Evolutionary conservation across 2,113 vertebrate species (phyloP).

Genomic region (Melanerpes formicivorus): DNA sequence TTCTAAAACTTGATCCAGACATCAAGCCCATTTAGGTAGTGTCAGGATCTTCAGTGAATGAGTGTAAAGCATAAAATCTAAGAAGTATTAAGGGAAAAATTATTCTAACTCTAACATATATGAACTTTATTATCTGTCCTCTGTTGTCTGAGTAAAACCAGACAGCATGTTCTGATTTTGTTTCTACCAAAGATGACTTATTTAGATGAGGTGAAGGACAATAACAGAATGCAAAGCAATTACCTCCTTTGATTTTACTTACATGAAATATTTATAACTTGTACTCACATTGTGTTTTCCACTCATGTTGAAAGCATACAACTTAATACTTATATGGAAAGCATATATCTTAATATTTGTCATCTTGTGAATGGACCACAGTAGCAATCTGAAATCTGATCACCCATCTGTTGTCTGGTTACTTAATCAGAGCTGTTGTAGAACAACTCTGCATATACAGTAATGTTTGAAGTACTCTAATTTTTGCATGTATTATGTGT

Average conservation of each 20-base stretch:
- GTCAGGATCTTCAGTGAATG: not conserved
- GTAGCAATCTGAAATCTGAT: not conserved
- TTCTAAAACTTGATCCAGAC: not conserved
- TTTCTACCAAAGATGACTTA: not conserved
- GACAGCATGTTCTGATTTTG: not conserved
- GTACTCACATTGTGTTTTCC: conserved; percentile 9
- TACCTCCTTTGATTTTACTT: conserved; percentile 29
- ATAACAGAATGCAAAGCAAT: not conserved
- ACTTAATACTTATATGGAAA: not conserved
- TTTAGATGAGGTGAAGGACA: not conserved
- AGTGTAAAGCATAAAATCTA: not conserved
- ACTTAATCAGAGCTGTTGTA: not conserved
- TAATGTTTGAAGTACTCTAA: not conserved
- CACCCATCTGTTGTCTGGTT: not conserved
- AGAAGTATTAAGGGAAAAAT: not conserved
- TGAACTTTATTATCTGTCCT: not conserved
- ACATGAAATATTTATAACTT: conserved; percentile 45
- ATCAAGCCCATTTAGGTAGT: not conserved
- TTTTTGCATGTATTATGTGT: not conserved
- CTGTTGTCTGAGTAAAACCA: not conserved
- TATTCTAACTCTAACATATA: not conserved
- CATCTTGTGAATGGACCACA: not conserved
- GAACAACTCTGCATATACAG: not conserved
- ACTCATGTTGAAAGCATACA: not conserved
- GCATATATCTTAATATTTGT: not conserved